These are phyloP conservation scores for Embidobia sp. DNA, from an alignment of 2,888 invertebrate genomes.

Conservation along the genomic window DNA sequence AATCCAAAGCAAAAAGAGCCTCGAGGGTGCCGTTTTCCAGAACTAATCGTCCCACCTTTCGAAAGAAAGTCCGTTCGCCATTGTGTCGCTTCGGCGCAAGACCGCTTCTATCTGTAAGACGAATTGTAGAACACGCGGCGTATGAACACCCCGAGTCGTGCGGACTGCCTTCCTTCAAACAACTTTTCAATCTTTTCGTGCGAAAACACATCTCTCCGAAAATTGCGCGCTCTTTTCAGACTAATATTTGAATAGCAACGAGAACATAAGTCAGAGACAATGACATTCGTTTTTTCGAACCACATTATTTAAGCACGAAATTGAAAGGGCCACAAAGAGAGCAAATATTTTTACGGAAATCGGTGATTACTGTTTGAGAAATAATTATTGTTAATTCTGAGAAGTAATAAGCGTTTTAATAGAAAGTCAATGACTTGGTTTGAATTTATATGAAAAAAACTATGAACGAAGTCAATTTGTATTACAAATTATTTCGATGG, in stretches of 20 bases:
- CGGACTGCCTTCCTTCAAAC: conserved; percentile 27
- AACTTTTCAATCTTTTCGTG: conserved; percentile 4
- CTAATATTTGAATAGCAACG: not conserved
- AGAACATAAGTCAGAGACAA: conserved; percentile 3
- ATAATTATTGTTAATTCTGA: too few species aligned
- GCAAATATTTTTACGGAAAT: not conserved
- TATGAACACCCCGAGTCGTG: conserved; percentile 7
- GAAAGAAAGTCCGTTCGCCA: conserved; percentile 69
- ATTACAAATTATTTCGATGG: too few species aligned
- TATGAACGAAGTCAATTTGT: too few species aligned
- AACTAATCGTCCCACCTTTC: conserved; percentile 71
- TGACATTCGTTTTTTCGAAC: not conserved
- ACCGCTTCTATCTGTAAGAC: conserved; percentile 25
- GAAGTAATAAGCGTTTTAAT: too few species aligned
- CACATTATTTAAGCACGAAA: not conserved
- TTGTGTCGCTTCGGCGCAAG: conserved; percentile 54
- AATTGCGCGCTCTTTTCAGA: conserved; percentile 4
- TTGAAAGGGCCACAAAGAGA: not conserved
- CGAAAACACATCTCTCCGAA: not conserved
- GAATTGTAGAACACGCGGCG: conserved; percentile 25
- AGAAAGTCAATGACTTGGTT: too few species aligned
- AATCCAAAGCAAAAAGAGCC: conserved; percentile 66
- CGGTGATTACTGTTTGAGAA: too few species aligned
- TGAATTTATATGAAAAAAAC: too few species aligned
- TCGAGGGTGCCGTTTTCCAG: conserved; percentile 72